Percentiles rank a stretch among this genome's conserved stretches.
Evolutionary conservation across 53 echinoderm and acorn worm genomes (phyloP).

Genomic region (Actinopyga echinites): DNA sequence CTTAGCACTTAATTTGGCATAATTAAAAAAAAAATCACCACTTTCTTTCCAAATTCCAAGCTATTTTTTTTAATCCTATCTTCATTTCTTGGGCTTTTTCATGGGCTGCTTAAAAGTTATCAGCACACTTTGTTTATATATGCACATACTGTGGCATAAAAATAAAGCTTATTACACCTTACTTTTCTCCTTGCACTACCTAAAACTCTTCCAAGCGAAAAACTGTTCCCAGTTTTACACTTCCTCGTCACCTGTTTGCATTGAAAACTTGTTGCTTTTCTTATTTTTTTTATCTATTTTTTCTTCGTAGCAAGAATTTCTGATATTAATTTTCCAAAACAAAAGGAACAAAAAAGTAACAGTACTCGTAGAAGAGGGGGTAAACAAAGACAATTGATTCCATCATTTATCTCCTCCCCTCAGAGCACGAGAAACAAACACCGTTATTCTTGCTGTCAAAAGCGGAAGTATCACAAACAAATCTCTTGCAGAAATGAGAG

Average conservation of each 20-base stretch:
- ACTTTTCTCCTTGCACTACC: too few species aligned
- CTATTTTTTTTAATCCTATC: too few species aligned
- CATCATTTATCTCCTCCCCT: not conserved
- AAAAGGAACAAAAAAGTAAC: conserved; percentile 29
- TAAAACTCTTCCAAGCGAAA: too few species aligned
- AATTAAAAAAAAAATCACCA: too few species aligned
- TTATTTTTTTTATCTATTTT: conserved; percentile 31
- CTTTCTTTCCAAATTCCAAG: too few species aligned
- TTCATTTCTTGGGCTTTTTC: too few species aligned
- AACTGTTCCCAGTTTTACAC: not conserved
- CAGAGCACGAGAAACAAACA: conserved; percentile 26
- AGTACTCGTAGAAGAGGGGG: conserved; percentile 35
- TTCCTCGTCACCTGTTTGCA: conserved; percentile 18
- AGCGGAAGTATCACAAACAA: conserved; percentile 7
- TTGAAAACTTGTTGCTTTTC: conserved; percentile 15
- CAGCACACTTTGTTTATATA: too few species aligned
- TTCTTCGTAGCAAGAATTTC: conserved; percentile 38
- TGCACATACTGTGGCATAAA: too few species aligned
- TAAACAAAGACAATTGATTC: not conserved
- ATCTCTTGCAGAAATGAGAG: not conserved
- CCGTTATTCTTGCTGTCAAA: conserved; percentile 2
- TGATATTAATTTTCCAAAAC: conserved; percentile 11
- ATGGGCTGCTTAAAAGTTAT: too few species aligned
- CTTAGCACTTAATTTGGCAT: too few species aligned
- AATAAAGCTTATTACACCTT: too few species aligned